Conservation (phyloP, 92 coral and sea anemone genomes). For the Epizoanthus fatuus region DNA sequence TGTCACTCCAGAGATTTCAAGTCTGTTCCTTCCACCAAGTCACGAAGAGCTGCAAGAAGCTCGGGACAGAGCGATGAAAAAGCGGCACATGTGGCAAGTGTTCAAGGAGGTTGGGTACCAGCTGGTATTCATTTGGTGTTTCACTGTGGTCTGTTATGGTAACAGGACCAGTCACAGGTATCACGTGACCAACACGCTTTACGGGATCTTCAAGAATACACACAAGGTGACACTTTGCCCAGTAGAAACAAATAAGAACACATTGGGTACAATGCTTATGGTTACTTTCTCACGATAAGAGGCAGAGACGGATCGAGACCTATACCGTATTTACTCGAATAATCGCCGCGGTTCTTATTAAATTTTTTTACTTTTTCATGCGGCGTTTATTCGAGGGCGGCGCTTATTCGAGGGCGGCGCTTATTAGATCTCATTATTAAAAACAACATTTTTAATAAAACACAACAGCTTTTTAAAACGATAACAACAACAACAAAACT, state of each 20-base stretch:
- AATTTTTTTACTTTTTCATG: not conserved
- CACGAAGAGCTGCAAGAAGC: constrained; percentile 22
- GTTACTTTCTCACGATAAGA: too few species aligned
- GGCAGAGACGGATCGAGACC: too few species aligned
- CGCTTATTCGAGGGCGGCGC: constrained; percentile 85
- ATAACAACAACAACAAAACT: too few species aligned
- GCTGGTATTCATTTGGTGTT: constrained; percentile 34
- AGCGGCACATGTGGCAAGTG: constrained; percentile 11
- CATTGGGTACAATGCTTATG: too few species aligned
- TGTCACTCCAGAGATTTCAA: not conserved
- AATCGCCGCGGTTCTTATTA: too few species aligned
- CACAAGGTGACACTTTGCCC: constrained; percentile 10
- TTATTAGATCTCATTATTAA: constrained; percentile 8
- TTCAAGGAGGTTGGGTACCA: constrained; percentile 23
- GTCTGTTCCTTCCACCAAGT: constrained; percentile 11
- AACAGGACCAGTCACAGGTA: constrained; percentile 34
- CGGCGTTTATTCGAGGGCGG: constrained; percentile 84
- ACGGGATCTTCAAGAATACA: constrained; percentile 4
- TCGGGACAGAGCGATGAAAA: constrained; percentile 5
- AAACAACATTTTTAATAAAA: too few species aligned
- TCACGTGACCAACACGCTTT: constrained; percentile 7
- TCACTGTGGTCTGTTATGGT: constrained; percentile 36
- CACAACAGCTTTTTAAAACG: too few species aligned
- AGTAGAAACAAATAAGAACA: too few species aligned
- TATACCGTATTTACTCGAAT: too few species aligned